Evolutionary conservation across 1,140 invertebrate genomes (phyloP), one percentile per base, ranked within the genome.

Genomic region (Drosophila oshimai): DNA sequence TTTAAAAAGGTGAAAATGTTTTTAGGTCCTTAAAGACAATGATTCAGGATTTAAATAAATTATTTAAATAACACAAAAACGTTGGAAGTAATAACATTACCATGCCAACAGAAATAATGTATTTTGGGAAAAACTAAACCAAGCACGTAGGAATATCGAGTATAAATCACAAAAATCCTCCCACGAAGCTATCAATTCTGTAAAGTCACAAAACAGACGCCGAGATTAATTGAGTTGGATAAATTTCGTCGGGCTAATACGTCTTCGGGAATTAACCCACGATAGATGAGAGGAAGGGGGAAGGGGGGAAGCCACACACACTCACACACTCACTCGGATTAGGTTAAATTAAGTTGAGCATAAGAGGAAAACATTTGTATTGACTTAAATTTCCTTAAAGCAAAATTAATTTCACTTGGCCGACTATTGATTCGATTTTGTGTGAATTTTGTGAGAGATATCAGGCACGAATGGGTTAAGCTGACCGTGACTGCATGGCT

Each of bases 181-280:
- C 22, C 36, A 60, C 6, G 28, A 15, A 26, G 58, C 58, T 36
- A 62, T 62, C 58, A 60, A 60, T 62, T 62, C 26, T 62, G 54
- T 60, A 62, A 62, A 62, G 58, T 46, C 62, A 45, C 20, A 46
- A 31, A 55, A 47, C 67, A 49, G 72, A 65, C 55, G 72, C 57
- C 41, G 61, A 83, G 78, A 81, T 83, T 69, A 83, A 81, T 81
- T 83, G 73, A 81, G 60, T 83, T 64, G 68, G 49, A 73, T 81
- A 62, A 60, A 77, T 81, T 62, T 47, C 42, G 55, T 18, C 26
- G 36, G 64, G 62, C 62, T 57, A 70, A 70, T 69, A 70, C 44
- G 62, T 70, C 67, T 70, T 69, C 18, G 53, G 58, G 58, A 62
- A 62, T 75, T 68, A 70, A 65, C 61, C 58, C 57, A 47, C 57